Conservation (phyloP, 2,888 invertebrate species). For the Tiliacea aurago region DNA sequence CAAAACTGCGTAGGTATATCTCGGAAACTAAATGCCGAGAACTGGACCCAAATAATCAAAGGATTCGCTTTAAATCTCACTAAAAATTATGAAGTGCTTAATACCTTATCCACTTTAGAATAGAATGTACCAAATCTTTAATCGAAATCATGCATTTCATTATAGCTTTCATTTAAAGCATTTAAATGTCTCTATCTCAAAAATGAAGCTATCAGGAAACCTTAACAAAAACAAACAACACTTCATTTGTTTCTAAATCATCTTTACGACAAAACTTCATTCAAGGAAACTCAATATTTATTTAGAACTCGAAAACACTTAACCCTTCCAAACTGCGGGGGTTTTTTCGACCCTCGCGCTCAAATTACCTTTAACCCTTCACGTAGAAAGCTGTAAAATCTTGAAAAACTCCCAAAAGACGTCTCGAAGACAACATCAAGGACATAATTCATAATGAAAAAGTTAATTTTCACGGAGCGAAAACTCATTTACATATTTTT, state of each 20-base stretch:
- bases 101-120: too few relatives aligned
- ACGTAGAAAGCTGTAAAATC: constrained; percentile 81
- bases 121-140: background rate
- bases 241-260: constrained; percentile 62
- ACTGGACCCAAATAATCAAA: too few relatives aligned
- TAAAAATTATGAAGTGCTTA: background rate
- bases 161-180: background rate
- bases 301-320: constrained; percentile 69
- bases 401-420: constrained; percentile 88
- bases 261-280: constrained; percentile 66
- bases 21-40: too few relatives aligned
- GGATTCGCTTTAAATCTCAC: background rate
- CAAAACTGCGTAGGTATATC: too few relatives aligned
- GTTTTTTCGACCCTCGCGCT: constrained; percentile 71
- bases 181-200: constrained; percentile 14
- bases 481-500: constrained; percentile 89
- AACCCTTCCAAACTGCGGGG: constrained; percentile 75
- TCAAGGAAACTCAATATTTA: constrained; percentile 64
- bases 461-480: constrained; percentile 88
- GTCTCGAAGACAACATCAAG: constrained; percentile 83
- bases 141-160: background rate
- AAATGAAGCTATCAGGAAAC: constrained; percentile 19
- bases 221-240: constrained; percentile 60
- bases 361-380: constrained; percentile 72
- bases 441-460: constrained; percentile 91